Conservation (phyloP, 2,113 vertebrate genomes). For the Talpa occidentalis region DNA sequence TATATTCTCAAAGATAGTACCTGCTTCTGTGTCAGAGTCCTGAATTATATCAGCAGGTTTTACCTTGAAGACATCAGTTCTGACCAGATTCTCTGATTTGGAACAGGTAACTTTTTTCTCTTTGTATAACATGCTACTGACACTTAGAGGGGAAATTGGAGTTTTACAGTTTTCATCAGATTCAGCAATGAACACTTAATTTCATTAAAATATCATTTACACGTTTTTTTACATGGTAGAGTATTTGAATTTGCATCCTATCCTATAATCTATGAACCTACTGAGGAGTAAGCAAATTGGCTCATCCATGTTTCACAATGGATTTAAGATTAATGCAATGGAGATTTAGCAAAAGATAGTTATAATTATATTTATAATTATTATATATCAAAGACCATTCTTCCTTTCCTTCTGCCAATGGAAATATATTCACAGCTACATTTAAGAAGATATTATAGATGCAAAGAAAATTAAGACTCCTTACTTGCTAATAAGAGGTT, state of each 20-base stretch:
- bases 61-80: neutral
- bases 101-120: neutral
- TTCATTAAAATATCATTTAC: conserved; percentile 45
- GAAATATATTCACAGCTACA: neutral
- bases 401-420: neutral
- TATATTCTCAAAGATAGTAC: neutral
- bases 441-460: neutral
- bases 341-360: neutral
- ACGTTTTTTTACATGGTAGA: neutral
- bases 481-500: neutral
- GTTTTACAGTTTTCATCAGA: neutral
- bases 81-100: neutral
- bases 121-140: neutral
- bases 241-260: conserved; percentile 39
- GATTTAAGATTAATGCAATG: neutral
- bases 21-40: neutral
- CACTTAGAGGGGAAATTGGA: neutral
- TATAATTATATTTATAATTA: neutral
- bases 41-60: neutral
- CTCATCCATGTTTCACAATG: neutral
- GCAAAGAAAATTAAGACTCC: neutral
- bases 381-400: neutral
- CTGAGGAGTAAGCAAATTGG: neutral
- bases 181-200: conserved; percentile 12
- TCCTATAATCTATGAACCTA: neutral